A percentile compares a stretch with the other conserved stretches of the same genome.
Evolutionary conservation across 2,797 vertebrate species (phyloP).

Genomic region (Darevskia mixta): DNA sequence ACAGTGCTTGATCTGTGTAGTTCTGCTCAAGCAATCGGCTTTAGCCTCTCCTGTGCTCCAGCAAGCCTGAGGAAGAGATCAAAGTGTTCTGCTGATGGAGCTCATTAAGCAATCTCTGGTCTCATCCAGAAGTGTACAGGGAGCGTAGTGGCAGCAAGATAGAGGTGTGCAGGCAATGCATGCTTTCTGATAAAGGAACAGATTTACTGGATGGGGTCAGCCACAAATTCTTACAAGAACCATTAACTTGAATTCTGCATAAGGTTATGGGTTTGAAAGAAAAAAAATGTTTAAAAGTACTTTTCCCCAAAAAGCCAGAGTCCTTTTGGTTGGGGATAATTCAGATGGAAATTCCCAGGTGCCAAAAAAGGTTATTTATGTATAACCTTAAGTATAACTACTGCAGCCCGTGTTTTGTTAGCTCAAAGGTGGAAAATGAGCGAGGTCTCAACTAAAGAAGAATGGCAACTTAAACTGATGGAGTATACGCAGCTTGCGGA

Average conservation of each 20-base stretch:
- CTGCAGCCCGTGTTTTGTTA: too few species aligned
- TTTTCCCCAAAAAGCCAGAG: too few species aligned
- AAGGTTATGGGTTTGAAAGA: too few species aligned
- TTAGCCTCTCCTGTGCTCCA: neutral
- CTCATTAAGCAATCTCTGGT: neutral
- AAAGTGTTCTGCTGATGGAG: neutral
- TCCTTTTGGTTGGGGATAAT: too few species aligned
- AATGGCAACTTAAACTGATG: too few species aligned
- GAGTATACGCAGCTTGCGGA: too few species aligned
- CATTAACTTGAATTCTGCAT: neutral
- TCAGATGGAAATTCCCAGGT: too few species aligned
- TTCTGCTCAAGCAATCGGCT: neutral
- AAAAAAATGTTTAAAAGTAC: too few species aligned
- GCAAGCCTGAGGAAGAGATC: neutral
- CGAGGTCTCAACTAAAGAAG: too few species aligned
- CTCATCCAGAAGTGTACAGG: neutral
- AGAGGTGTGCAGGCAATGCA: neutral
- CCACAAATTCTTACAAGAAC: neutral
- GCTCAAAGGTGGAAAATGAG: too few species aligned
- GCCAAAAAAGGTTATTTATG: too few species aligned
- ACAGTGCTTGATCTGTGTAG: neutral
- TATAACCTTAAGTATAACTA: too few species aligned
- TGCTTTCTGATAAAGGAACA: neutral
- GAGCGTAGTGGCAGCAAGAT: slow-evolving; percentile 32
- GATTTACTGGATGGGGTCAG: neutral